Base-by-base conservation (phyloP, 2,113 vertebrate species). In the Prionailurus viverrinus region DNA sequence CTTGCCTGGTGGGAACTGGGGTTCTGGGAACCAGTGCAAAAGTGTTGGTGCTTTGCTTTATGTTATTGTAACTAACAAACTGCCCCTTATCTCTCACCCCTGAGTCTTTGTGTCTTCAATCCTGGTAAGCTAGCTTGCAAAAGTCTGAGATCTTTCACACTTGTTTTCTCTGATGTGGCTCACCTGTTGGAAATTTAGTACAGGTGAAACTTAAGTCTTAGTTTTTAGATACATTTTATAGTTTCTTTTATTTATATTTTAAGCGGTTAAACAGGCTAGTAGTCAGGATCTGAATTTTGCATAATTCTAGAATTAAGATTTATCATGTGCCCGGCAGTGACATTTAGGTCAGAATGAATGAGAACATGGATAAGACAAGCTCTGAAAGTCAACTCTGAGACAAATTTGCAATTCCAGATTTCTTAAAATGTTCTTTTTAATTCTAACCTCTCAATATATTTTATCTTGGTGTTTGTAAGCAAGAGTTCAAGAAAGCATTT, bases 211-310 rank as follows among this genome's bases (percentile, higher is more conserved):
- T 85, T 71, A 41, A 91, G 51, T 66, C 27, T 66, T 82, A 41
- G 3, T 90, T 92, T 41, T 85, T 80, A 88, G 69, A 69, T 18
- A 68, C 4, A 61, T 82, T 76, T 93, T 84, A 82, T 36, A 0
- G 25, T 95, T 94, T 81, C 48, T 86, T 94, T 92, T 76, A 55
- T 84, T 94, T 94, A 27, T 29, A 65, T 78, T 93, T 93, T 95
- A 89, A 82, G 33, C 63, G 61, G 31, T 51, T 91, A 76, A 95
- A 73, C 6, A 51, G 29, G 29, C 73, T 25, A 58, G 13, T 55
- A 93, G 36, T 80, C 73, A 39, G 36, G 58, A 84, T 71, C 51
- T 93, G 81, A 81, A 58, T 85, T 98, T 74, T 91, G 51, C 41
- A 6, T 88, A 87, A 88, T 88, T 95, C 15, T 85, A 91, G 69